Conservation (phyloP, 2,888 invertebrate genomes). For the Volucella zonaria region DNA sequence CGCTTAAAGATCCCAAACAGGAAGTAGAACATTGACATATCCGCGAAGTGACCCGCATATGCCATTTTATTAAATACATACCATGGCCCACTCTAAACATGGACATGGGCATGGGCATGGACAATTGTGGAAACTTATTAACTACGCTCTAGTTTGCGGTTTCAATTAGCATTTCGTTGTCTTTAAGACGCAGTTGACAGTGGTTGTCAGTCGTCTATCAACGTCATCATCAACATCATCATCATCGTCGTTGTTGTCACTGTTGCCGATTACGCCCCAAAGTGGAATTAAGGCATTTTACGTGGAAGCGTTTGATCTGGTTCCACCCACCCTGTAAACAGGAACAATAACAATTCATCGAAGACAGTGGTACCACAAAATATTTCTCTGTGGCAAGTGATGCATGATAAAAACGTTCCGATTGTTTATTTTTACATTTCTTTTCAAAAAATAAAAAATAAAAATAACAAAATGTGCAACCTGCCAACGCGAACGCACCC, state of each 20-base stretch:
- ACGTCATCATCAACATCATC: constrained; percentile 2
- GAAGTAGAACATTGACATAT: constrained; percentile 64
- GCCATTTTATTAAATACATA: constrained; percentile 16
- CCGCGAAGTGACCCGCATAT: constrained; percentile 62
- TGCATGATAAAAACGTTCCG: constrained; percentile 41
- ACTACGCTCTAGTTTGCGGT: constrained; percentile 54
- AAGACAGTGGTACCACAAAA: constrained; percentile 11
- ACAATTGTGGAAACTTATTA: constrained; percentile 20
- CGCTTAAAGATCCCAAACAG: constrained; percentile 55
- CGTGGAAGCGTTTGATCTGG: constrained; percentile 1
- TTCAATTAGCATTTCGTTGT: constrained; percentile 51
- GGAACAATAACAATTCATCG: neutral
- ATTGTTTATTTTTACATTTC: constrained; percentile 44
- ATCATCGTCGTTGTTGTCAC: constrained; percentile 23
- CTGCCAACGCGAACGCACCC: constrained; percentile 62
- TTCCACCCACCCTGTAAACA: constrained; percentile 8
- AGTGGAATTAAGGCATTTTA: constrained; percentile 38
- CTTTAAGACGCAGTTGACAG: constrained; percentile 9
- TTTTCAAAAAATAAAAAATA: constrained; percentile 34
- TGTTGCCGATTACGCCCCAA: constrained; percentile 27
- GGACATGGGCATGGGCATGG: too few species aligned
- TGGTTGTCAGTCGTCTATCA: neutral
- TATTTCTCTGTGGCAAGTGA: constrained; percentile 44
- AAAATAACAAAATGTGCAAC: constrained; percentile 48
- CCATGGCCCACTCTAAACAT: neutral